phyloP scores from a whole-genome alignment of 2,888 invertebrate genomes.

The Lamellibrachia columna region DNA sequence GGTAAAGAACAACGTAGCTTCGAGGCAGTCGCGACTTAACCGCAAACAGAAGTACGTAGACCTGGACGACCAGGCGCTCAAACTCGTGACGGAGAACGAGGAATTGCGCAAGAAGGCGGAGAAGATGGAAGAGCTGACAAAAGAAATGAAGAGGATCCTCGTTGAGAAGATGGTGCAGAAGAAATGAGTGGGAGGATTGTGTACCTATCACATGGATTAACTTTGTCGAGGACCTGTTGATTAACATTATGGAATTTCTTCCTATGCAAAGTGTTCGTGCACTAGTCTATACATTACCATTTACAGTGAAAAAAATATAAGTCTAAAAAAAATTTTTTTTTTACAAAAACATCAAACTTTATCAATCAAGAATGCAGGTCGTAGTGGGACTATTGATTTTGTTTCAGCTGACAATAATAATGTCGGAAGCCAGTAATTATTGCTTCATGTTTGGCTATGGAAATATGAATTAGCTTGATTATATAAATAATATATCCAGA shows the following conservation, averaged over 20 bases:
- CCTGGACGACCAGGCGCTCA: conserved; percentile 54
- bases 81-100: conserved; percentile 51
- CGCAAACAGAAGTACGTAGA: conserved; percentile 54
- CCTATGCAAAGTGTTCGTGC: background rate
- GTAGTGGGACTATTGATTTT: too few species aligned
- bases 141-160: conserved; percentile 57
- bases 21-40: conserved; percentile 55
- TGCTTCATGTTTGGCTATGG: background rate
- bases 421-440: background rate
- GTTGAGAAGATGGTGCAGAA: conserved; percentile 39
- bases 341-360: background rate
- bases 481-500: background rate
- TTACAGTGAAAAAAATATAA: background rate
- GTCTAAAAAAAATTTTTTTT: background rate
- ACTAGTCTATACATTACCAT: background rate
- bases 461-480: background rate
- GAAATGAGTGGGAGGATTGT: background rate
- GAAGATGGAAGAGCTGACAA: conserved; percentile 55
- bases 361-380: too few species aligned
- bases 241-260: background rate
- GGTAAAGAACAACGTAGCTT: conserved; percentile 60
- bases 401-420: background rate
- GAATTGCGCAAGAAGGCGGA: conserved; percentile 49
- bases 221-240: background rate
- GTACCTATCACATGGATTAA: background rate